Percentiles rank a stretch among this genome's conserved stretches.
These are phyloP conservation scores for Barbus barbus DNA, from an alignment of 2,113 vertebrate genomes.

Conservation along the genomic window DNA sequence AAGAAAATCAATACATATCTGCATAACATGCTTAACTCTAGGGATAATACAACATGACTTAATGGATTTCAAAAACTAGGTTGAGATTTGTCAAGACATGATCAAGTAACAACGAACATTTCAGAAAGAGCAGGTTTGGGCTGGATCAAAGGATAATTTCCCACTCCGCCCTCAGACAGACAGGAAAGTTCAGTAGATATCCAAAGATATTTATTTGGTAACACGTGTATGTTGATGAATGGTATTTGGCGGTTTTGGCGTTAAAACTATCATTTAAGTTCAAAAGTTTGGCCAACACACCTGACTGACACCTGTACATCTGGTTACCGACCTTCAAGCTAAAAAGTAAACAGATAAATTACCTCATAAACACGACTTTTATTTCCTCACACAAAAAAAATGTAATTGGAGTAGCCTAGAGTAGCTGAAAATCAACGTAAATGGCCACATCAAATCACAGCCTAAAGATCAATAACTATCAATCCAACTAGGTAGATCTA, in stretches of 20 bases:
- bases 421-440: no score
- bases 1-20: neutral
- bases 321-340: neutral
- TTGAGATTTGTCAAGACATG: constrained; percentile 10
- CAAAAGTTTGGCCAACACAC: constrained; percentile 1
- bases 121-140: neutral
- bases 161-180: neutral
- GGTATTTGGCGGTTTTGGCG: no score
- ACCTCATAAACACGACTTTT: neutral
- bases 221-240: neutral
- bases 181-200: no score
- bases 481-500: neutral
- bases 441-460: neutral
- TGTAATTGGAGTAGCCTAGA: no score
- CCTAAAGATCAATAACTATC: neutral
- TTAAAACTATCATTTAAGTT: neutral
- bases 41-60: neutral
- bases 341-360: neutral
- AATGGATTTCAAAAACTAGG: neutral
- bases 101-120: neutral
- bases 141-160: neutral
- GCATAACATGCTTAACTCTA: neutral
- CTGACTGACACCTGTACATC: neutral
- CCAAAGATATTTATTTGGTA: neutral
- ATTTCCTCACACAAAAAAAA: no score